Evolutionary conservation across 2,888 invertebrate species (phyloP).

Genomic region (Drosophila kambysellisi): DNA sequence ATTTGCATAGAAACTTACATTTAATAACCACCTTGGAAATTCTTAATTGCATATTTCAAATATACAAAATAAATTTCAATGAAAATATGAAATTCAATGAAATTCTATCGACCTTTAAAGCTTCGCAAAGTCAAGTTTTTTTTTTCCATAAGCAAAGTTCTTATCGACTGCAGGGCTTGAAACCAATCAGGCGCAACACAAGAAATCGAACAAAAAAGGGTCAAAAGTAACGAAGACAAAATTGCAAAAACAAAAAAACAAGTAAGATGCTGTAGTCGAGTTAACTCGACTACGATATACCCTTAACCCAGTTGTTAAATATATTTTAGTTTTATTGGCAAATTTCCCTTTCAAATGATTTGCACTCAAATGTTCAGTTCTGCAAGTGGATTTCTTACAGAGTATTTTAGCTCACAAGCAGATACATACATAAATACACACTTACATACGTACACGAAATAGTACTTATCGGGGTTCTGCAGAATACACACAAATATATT

Average conservation of each 20-base stretch:
- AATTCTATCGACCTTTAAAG: not conserved
- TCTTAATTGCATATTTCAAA: not conserved
- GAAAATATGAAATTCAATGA: not conserved
- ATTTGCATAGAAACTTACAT: not conserved
- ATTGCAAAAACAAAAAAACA: conserved; percentile 17
- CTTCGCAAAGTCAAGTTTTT: not conserved
- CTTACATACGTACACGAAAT: no score
- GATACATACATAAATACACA: no score
- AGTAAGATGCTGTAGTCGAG: no score
- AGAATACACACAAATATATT: no score
- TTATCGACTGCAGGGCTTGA: conserved; percentile 38
- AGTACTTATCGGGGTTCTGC: no score
- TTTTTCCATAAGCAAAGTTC: conserved; percentile 1
- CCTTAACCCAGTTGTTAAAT: no score
- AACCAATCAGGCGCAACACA: conserved; percentile 55
- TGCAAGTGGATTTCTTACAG: no score
- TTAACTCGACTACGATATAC: no score
- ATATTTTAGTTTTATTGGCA: no score
- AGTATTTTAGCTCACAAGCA: no score
- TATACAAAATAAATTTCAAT: not conserved
- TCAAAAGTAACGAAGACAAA: conserved; percentile 28
- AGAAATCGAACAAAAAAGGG: conserved; percentile 45
- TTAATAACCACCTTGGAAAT: not conserved
- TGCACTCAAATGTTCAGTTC: no score
- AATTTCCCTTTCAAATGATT: no score